Base-by-base conservation (phyloP, 2,113 vertebrate genomes). In the Amblyornis subalaris region DNA sequence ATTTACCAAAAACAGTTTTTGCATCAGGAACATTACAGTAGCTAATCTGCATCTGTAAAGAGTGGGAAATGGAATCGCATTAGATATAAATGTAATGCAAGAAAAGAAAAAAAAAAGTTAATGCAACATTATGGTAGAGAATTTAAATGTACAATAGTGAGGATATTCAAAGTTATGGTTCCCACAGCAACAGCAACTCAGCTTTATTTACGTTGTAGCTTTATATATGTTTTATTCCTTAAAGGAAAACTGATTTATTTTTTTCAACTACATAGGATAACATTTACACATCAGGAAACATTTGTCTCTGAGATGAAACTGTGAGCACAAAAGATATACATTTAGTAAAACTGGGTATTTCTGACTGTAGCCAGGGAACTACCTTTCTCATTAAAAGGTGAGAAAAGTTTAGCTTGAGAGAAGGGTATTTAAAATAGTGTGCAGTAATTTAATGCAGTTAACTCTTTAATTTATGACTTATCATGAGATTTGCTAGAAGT, bases 1-100 rank as follows among this genome's bases (percentile, higher is more conserved):
- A 98, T 98, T 98, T 98, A 97, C 97, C 96, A 96, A 97, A 98
- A 97, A 97, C 96, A 97, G 95, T 90, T 98, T 97, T 97, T 97
- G 97, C 97, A 97, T 96, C 93, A 85, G 95, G 96, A 92, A 90
- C 64, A 35, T 94, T 95, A 82, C 89, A 92, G 96, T 95, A 94
- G 82, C 92, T 97, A 97, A 98, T 98, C 97, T 98, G 96, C 97
- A 97, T 98, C 96, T 97, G 93, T 97, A 98, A 98, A 96, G 97
- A 96, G 94, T 91, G 80, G 96, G 96, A 93, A 97, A 97, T 96
- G 92, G 97, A 97, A 97, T 97, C 95, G 90, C 93, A 97, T 97
- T 97, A 96, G 94, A 96, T 97, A 95, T 91, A 97, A 97, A 98
- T 97, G 97, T 94, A 97, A 95, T 96, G 97, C 94, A 95, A 83